Base-by-base conservation (phyloP, 2,113 vertebrate genomes). In the Oostethus manadensis region DNA sequence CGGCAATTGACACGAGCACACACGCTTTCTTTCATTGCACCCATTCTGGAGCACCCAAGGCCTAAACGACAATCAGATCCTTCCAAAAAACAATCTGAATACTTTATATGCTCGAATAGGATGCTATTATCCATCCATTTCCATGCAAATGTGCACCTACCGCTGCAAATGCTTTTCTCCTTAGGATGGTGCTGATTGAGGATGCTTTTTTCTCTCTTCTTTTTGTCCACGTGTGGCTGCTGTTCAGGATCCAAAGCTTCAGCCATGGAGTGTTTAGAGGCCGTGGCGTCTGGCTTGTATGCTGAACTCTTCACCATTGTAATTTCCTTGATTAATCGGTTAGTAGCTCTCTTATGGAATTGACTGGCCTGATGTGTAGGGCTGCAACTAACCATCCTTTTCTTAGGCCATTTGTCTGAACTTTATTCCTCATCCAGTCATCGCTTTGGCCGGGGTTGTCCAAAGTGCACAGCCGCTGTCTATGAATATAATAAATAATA, bases 311-410 rank as follows among this genome's bases (percentile, higher is more conserved):
- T 99, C 85, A 94, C 90, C 0, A 83, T 94, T 46, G 87, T 99
- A 51, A 86, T 99, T 86, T 97, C 93, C 43, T 86, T 98, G 38
- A 91, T 95, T 75, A 99, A 99, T 80, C 90, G 97, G 97, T 97
- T 45, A 71, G 86, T 83, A 60, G 53, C 51, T 54, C 2, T 35
- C 11, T 33, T 44, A 10, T 11, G n/a, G n/a, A n/a, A 14, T 54
- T 23, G n/a, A 15, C 56, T 46, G 15, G 13, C n/a, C 1, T 0
- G 15, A 33, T n/a, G 23, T 56, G 13, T 10, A 13, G 8, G 5
- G 23, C 23, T 47, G 40, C 45, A 10, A 29, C 33, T 42, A 40
- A 26, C 23, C 23, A 3, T 5, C 3, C 23, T 26, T 2, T 33
- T 33, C 29, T 33, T 5, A 4, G 29, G 2, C 29, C 29, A 5